These are phyloP conservation scores for Astreopora myriophthalma DNA, from an alignment of 64 coral and sea anemone genomes.

Conservation along the genomic window DNA sequence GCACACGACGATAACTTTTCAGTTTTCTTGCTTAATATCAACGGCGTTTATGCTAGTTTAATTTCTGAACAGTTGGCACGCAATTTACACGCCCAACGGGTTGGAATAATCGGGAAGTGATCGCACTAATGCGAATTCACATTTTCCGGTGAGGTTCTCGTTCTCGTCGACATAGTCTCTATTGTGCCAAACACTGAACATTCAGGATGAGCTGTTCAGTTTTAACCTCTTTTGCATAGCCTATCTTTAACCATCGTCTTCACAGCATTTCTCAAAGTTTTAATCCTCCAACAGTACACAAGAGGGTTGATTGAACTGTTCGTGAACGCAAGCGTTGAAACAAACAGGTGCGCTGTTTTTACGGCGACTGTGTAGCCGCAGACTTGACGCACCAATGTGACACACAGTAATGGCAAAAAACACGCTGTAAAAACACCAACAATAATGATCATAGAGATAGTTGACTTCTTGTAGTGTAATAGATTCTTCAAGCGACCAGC, in stretches of 20 bases:
- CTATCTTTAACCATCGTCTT: background rate
- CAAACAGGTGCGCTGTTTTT: background rate
- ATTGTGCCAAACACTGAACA: too few relatives aligned
- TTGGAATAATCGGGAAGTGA: too few relatives aligned
- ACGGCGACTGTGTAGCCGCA: background rate
- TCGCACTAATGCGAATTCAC: too few relatives aligned
- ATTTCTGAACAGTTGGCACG: too few relatives aligned
- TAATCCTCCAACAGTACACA: slow-evolving; percentile 32
- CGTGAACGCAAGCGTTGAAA: slow-evolving; percentile 1
- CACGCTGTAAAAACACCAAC: slow-evolving; percentile 30
- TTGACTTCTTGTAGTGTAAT: slow-evolving; percentile 27
- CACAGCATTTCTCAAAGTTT: background rate
- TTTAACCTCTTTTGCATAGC: background rate
- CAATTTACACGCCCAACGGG: too few relatives aligned
- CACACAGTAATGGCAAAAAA: slow-evolving; percentile 30
- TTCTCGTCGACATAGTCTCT: too few relatives aligned
- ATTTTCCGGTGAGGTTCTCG: too few relatives aligned
- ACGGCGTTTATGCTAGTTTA: too few relatives aligned
- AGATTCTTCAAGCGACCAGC: background rate
- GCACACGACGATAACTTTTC: too few relatives aligned
- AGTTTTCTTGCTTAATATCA: too few relatives aligned
- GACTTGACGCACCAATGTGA: background rate
- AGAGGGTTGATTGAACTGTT: slow-evolving; percentile 27
- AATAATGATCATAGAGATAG: background rate
- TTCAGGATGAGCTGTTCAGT: too few relatives aligned